Evolutionary conservation across 2,797 vertebrate genomes (phyloP).

Genomic region (Tragopan temminckii): DNA sequence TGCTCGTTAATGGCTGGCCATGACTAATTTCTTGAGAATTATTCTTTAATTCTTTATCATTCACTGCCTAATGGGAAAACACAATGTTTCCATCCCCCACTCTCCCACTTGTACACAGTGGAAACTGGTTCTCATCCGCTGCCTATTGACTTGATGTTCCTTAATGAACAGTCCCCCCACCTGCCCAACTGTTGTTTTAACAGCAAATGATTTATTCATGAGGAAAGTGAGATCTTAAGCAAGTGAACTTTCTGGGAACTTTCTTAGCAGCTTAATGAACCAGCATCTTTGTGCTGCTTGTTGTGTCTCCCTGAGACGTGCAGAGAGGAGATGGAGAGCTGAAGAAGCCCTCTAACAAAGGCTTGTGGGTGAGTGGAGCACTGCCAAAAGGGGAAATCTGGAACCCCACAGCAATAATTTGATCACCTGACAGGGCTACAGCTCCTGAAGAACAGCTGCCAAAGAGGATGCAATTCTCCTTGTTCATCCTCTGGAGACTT

Average conservation of each 20-base stretch:
- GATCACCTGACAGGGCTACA: background rate
- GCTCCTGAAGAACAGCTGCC: background rate
- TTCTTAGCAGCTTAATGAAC: background rate
- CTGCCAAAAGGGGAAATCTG: background rate
- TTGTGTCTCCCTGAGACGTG: fast-evolving
- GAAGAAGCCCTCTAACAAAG: background rate
- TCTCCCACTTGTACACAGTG: background rate
- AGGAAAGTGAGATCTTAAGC: background rate
- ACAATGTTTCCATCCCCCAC: background rate
- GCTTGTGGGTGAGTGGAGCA: background rate
- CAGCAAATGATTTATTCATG: conserved; percentile 19
- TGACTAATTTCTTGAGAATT: conserved; percentile 73
- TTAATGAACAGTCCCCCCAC: background rate
- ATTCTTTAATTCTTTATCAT: conserved; percentile 71
- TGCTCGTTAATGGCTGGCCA: conserved; percentile 71
- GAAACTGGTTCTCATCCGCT: conserved; percentile 25
- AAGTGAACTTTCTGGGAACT: conserved; percentile 10
- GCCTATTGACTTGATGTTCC: conserved; percentile 17
- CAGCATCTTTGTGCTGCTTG: background rate
- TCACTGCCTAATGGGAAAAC: conserved; percentile 50
- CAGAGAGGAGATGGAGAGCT: background rate
- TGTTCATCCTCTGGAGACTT: background rate
- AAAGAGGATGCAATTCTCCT: background rate
- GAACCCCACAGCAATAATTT: background rate
- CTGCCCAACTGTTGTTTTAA: conserved; percentile 9